Percentiles rank a stretch among this genome's conserved stretches.
These are phyloP conservation scores for Triplophysa rosa DNA, from an alignment of 2,113 vertebrate species.

Conservation along the genomic window DNA sequence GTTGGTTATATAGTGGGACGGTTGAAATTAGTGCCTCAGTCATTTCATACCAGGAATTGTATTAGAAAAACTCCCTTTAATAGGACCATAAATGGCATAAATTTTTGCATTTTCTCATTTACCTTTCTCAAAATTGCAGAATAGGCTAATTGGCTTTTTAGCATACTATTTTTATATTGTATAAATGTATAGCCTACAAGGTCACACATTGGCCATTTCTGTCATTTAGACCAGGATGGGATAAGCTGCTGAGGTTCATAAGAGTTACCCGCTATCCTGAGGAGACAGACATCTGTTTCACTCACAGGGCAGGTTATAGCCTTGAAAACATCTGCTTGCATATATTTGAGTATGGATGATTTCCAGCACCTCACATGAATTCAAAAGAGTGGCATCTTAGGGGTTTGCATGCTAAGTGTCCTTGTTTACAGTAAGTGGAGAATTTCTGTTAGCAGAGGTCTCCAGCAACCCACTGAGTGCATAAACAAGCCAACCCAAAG, in stretches of 20 bases:
- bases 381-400: not conserved
- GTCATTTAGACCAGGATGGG: not conserved
- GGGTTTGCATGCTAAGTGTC: not conserved
- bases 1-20: not conserved
- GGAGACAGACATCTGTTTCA: not conserved
- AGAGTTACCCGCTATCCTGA: not conserved
- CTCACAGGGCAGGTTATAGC: not conserved
- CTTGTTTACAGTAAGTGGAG: not conserved
- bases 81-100: not conserved
- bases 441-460: not conserved
- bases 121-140: not conserved
- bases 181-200: not conserved
- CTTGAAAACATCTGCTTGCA: not conserved
- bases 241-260: not conserved
- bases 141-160: not conserved
- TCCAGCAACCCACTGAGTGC: not conserved
- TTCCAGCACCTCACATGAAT: not conserved
- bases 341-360: not conserved
- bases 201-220: not conserved
- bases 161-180: not conserved
- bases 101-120: too few relatives aligned
- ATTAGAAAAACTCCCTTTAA: not conserved
- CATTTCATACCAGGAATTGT: not conserved
- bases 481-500: not conserved
- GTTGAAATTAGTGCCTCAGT: not conserved